phyloP scores from a whole-genome alignment of 2,113 vertebrate species.

The Recurvirostra avosetta region DNA sequence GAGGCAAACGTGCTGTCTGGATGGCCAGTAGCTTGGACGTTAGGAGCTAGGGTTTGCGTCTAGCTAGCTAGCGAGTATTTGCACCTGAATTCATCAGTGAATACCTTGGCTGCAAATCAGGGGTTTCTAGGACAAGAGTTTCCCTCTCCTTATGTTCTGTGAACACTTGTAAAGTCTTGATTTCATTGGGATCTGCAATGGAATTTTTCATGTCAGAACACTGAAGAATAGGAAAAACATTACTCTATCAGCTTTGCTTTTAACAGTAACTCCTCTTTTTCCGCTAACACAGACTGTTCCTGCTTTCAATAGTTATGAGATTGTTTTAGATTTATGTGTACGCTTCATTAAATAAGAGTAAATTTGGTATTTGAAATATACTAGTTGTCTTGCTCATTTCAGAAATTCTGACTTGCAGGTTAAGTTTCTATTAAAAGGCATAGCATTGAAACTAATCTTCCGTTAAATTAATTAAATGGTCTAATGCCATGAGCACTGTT shows the following conservation, averaged over 20 bases:
- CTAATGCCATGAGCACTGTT: neutral
- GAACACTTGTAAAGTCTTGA: neutral
- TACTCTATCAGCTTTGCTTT: neutral
- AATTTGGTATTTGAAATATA: neutral
- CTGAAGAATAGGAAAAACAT: neutral
- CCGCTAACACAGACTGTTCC: neutral
- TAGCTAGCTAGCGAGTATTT: neutral
- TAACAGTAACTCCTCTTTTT: neutral
- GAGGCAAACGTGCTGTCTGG: neutral
- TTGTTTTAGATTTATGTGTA: neutral
- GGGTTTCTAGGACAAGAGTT: neutral
- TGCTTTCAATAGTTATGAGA: neutral
- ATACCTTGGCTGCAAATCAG: neutral
- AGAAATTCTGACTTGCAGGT: slow-evolving; percentile 17
- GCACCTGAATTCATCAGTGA: neutral
- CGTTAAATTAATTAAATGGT: slow-evolving; percentile 34
- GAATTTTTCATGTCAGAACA: neutral
- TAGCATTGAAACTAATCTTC: slow-evolving; percentile 23
- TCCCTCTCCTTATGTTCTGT: neutral
- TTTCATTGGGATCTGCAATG: neutral
- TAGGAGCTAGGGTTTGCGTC: neutral
- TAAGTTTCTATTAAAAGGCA: neutral
- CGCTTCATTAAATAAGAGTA: neutral
- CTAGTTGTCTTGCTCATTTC: neutral
- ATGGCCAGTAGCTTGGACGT: neutral